Evolutionary conservation across 2,888 invertebrate genomes (phyloP), one percentile per base, ranked within the genome.

Genomic region (Eretmocerus hayati): DNA sequence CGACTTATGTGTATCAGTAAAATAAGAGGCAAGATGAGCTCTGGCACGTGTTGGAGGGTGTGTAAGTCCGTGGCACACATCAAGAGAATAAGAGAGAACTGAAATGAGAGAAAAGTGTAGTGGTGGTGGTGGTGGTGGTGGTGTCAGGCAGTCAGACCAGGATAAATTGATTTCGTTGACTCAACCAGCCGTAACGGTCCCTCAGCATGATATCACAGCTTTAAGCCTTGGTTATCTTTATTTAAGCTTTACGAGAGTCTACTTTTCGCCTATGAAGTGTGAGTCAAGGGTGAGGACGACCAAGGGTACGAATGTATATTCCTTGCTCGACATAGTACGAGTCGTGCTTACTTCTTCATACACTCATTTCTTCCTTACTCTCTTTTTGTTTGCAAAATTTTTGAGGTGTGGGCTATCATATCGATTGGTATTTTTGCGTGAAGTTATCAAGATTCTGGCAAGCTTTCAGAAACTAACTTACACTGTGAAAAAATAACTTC

Each of bases 161-260:
- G 67, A 69, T 69, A 70, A 70, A 69, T 70, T 70, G 69, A 70
- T 70, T 70, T 66, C 69, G 69, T 69, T 65, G 68, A 69, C 60
- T 69, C 68, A 68, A 69, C 65, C 65, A 67, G 65, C 64, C 69
- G 68, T 66, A 69, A 69, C 69, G 68, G 66, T 65, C 66, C 66
- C 64, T 65, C 64, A 61, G 64, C 64, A 59, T 64, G 68, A 67
- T 69, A 69, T 69, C 69, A 67, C 65, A 64, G 53, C 67, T n/a
- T n/a, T 69, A 66, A 67, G 67, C 66, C 65, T 62, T 64, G 63
- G 70, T 70, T 69, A 70, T 70, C 70, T 69, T 69, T 69, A 69
- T 69, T 69, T 69, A 67, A 69, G 69, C 67, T 64, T 67, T 62
- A 65, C 67, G 66, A 69, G 67, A 65, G 63, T 65, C 63, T 62